phyloP scores from a whole-genome alignment of 2,888 invertebrate species.

The Acanthosepion lycidas region DNA sequence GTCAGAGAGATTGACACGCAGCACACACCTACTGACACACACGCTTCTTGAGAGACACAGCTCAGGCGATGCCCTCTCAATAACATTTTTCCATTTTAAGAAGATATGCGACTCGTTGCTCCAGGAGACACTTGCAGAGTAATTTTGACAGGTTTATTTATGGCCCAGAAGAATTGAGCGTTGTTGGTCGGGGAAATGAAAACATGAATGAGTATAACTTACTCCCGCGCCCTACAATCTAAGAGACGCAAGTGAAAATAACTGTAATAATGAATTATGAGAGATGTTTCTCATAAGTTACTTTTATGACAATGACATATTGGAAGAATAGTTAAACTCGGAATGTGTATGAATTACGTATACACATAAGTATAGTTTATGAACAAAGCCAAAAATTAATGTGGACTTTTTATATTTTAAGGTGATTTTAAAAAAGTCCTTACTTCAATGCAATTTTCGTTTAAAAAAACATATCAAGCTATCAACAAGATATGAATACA shows the following conservation, averaged over 20 bases:
- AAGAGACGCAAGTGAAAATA: not conserved
- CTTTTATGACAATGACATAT: slow-evolving; percentile 16
- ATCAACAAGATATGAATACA: not conserved
- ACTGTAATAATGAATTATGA: not conserved
- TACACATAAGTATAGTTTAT: not conserved
- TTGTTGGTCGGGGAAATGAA: not conserved
- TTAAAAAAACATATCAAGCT: not conserved
- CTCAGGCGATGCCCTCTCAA: not conserved
- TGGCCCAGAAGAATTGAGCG: not conserved
- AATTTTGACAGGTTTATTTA: slow-evolving; percentile 33
- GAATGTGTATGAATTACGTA: not conserved
- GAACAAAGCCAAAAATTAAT: not conserved
- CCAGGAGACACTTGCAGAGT: not conserved
- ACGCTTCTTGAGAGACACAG: not conserved
- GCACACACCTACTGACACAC: not conserved
- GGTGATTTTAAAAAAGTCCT: not conserved
- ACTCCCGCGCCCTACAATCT: too few relatives aligned
- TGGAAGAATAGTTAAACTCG: not conserved
- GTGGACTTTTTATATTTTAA: not conserved
- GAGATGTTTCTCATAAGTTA: not conserved
- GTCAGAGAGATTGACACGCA: not conserved
- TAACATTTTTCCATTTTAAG: slow-evolving; percentile 15
- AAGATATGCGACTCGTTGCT: not conserved
- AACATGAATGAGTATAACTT: not conserved
- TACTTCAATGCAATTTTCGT: not conserved